Conservation (phyloP, 2,113 vertebrate genomes). For the Romanogobio albipinnatus region DNA sequence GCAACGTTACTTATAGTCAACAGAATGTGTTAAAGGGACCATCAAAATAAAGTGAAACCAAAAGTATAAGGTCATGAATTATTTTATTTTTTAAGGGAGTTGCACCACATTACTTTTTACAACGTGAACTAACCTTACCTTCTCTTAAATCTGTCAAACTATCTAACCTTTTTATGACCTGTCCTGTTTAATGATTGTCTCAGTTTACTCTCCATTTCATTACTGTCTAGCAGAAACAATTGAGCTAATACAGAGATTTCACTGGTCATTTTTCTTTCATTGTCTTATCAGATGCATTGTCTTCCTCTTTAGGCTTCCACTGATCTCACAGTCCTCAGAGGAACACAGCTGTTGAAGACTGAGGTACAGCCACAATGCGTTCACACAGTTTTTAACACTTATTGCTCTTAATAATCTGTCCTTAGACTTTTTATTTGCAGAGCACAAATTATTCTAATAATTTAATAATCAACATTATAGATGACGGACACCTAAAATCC, state of each 20-base stretch:
- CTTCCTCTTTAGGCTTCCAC: slow-evolving; percentile 38
- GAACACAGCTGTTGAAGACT: slow-evolving; percentile 55
- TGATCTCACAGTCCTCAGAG: slow-evolving; percentile 35
- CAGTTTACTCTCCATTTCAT: background rate
- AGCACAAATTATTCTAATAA: background rate
- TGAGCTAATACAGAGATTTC: background rate
- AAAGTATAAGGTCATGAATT: background rate
- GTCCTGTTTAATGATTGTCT: background rate
- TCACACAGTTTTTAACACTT: background rate
- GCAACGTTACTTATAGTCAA: too few relatives aligned
- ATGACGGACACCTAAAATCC: background rate
- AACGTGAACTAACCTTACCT: background rate
- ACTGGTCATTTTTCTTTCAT: background rate
- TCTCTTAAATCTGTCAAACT: background rate
- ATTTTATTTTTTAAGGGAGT: background rate
- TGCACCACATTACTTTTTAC: background rate
- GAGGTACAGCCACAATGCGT: slow-evolving; percentile 53
- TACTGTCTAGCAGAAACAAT: background rate
- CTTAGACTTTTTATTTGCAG: background rate
- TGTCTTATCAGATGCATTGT: background rate
- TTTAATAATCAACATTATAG: background rate
- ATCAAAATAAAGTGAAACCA: too few relatives aligned
- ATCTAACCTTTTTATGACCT: background rate
- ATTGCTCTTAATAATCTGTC: background rate
- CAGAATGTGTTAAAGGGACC: too few relatives aligned